Evolutionary conservation across 2,797 vertebrate genomes (phyloP), one percentile per base, ranked within the genome.

Genomic region (Siniperca scherzeri): DNA sequence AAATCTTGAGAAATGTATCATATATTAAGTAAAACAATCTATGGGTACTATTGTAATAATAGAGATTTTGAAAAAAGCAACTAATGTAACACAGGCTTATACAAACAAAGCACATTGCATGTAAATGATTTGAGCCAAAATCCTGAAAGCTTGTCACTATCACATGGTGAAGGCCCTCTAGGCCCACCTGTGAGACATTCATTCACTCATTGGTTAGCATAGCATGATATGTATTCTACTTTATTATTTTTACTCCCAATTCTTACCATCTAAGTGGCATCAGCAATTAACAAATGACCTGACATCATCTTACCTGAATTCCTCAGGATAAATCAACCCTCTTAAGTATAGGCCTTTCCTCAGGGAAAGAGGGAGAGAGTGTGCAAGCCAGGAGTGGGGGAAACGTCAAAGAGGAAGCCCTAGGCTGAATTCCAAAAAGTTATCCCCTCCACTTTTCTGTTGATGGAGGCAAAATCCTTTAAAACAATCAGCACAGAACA

Each of bases 401-500:
- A 86, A 91, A 92, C 60, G 89, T 94, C 92, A 92, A 95, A 96
- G 93, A 96, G 95, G 93, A 93, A 90, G 90, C 89, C 77, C 85
- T 85, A 93, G 93, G 93, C 93, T 79, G 86, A 93, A 94, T 92
- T 96, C 95, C 96, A 95, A 96, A 96, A 96, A 92, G 95, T 96
- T 96, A 96, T 95, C 93, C 95, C 89, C 92, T 88, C 91, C 61
- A 87, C 83, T 92, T 96, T 96, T 96, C 90, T 96, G 96, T 96
- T 22, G 95, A 96, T 95, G 96, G 93, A 92, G 92, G 96, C 96
- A 96, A 95, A 96, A 96, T 95, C 93, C 94, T 95, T 95, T 93
- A 94, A 89, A 94, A 92, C 91, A 92, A 89, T 91, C 85, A 42
- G 71, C 86, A 89, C 86, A 85, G 90, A 94, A 94, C 93, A 95